These are phyloP conservation scores for Mormyrus iriodes DNA, from an alignment of 2,113 vertebrate species.

Conservation along the genomic window DNA sequence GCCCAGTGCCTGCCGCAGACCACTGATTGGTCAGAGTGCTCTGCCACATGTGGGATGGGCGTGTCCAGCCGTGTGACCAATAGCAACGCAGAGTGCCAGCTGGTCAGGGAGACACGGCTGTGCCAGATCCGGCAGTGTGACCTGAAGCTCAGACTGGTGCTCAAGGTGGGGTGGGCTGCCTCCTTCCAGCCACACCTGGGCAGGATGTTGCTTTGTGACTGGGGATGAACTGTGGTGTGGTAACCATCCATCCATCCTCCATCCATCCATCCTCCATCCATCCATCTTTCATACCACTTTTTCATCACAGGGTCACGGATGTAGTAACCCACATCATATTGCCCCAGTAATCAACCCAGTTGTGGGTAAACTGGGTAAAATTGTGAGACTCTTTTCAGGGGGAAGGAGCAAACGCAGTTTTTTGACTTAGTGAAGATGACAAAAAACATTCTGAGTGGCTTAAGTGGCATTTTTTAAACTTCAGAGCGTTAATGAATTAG, in stretches of 20 bases:
- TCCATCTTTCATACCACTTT: background rate
- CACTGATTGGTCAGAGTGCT: constrained; percentile 61
- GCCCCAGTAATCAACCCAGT: background rate
- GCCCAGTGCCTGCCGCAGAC: constrained; percentile 53
- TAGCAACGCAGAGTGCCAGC: constrained; percentile 52
- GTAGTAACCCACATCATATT: background rate
- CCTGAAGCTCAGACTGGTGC: background rate
- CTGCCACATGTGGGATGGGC: constrained; percentile 61
- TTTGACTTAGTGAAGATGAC: background rate
- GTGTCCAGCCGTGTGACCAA: constrained; percentile 63
- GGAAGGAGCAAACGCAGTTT: too few species aligned
- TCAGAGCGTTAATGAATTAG: background rate
- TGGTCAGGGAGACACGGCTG: constrained; percentile 56
- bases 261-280: background rate
- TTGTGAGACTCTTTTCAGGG: background rate
- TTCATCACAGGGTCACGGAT: too few species aligned
- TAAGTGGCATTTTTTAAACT: background rate
- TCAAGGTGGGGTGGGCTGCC: constrained; percentile 43
- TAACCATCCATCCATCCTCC: background rate
- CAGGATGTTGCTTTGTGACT: background rate
- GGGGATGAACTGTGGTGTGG: background rate
- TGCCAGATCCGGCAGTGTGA: constrained; percentile 56
- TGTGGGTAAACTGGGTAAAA: background rate
- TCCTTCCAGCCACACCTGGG: background rate
- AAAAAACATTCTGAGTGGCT: background rate